A percentile compares a stretch with the other conserved stretches of the same genome.
phyloP scores from a whole-genome alignment of 2,797 vertebrate species.

The Gadopsis marmoratus region DNA sequence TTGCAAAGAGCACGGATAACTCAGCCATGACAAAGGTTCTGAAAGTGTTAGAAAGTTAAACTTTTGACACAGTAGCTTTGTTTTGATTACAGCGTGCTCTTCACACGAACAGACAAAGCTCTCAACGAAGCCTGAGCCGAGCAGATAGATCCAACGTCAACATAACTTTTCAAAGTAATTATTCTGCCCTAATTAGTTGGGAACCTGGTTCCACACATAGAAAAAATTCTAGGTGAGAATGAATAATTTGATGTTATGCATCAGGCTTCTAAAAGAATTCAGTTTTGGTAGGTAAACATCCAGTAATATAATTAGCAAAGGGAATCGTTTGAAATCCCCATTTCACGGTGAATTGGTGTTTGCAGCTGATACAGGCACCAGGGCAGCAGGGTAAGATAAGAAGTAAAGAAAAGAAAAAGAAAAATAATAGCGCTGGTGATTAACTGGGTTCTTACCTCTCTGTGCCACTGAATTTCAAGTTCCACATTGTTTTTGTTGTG shows the following conservation, averaged over 20 bases:
- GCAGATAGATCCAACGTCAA: conserved; percentile 64
- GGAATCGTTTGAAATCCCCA: conserved; percentile 68
- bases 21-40: conserved; percentile 15
- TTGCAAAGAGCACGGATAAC: background rate
- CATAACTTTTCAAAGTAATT: conserved; percentile 80
- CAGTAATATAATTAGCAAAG: conserved; percentile 68
- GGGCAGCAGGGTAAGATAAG: conserved; percentile 20
- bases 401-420: conserved; percentile 15
- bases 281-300: conserved; percentile 68
- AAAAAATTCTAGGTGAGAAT: conserved; percentile 73
- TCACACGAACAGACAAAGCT: conserved; percentile 37
- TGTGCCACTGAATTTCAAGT: conserved; percentile 1
- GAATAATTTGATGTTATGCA: conserved; percentile 57
- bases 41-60: conserved; percentile 29
- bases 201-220: conserved; percentile 70
- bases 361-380: conserved; percentile 44
- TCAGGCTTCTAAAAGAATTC: conserved; percentile 64
- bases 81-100: conserved; percentile 46
- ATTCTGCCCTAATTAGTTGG: conserved; percentile 80
- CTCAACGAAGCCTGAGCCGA: conserved; percentile 67
- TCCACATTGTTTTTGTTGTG: background rate
- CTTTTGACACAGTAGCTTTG: conserved; percentile 39
- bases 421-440: conserved; percentile 14
- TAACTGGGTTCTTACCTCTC: conserved; percentile 15
- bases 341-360: conserved; percentile 41